Percentiles rank a stretch among this genome's conserved stretches.
phyloP scores from a whole-genome alignment of 2,113 vertebrate species.

The Pagrus major region DNA sequence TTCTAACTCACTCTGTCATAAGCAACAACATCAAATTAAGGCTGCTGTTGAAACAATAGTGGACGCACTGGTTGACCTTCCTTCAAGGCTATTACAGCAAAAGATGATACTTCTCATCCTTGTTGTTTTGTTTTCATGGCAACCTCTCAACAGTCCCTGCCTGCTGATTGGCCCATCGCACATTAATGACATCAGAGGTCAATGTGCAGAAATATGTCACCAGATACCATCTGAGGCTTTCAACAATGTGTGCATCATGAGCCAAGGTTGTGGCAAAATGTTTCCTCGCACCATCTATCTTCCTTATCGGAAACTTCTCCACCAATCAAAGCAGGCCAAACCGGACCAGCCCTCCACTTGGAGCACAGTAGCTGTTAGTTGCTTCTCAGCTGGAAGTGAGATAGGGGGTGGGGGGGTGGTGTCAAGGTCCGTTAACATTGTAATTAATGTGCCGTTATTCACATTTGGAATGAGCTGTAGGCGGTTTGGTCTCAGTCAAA shows the following conservation, averaged over 20 bases:
- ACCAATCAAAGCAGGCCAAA: slow-evolving; percentile 41
- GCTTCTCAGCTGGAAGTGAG: slow-evolving; percentile 39
- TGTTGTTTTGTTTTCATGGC: slow-evolving; percentile 47
- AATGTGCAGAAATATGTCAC: slow-evolving; percentile 38
- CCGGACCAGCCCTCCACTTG: not conserved
- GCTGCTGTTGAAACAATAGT: slow-evolving; percentile 27
- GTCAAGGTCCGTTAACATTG: slow-evolving; percentile 41
- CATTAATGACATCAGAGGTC: slow-evolving; percentile 34
- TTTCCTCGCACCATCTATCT: slow-evolving; percentile 47
- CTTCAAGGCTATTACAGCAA: slow-evolving; percentile 2
- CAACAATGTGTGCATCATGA: slow-evolving; percentile 53
- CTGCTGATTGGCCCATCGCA: slow-evolving; percentile 2
- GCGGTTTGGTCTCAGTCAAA: slow-evolving; percentile 7
- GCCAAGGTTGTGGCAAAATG: slow-evolving; percentile 56
- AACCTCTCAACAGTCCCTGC: slow-evolving; percentile 20
- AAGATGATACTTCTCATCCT: not conserved
- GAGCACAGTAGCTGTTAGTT: slow-evolving; percentile 29
- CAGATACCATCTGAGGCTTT: slow-evolving; percentile 19
- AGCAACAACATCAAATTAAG: slow-evolving; percentile 6
- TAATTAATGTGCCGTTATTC: slow-evolving; percentile 39
- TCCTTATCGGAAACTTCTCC: slow-evolving; percentile 51
- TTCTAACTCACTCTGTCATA: not conserved
- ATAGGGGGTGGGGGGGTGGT: slow-evolving; percentile 55
- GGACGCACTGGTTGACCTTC: slow-evolving; percentile 16
- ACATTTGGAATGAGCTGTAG: slow-evolving; percentile 23